Base-by-base conservation (phyloP, 1,140 invertebrate species). In the Drosophila virilis region DNA sequence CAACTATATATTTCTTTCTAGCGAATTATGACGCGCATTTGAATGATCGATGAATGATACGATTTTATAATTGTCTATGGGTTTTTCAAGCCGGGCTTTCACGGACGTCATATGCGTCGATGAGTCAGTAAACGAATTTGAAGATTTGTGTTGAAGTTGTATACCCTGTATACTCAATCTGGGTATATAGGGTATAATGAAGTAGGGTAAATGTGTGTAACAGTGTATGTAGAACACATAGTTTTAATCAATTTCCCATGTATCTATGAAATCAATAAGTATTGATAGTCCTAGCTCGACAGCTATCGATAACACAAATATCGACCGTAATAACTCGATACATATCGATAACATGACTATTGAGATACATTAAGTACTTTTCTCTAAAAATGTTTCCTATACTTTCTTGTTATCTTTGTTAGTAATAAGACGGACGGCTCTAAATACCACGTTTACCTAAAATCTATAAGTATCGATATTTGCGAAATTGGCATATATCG, bases 41-140 rank as follows among this genome's bases (percentile, higher is more conserved):
- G 15, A 55, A 84, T 89, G 84, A 89, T 89, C 80, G 84, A 89
- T 89, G 84, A 89, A 84, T 76, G 77, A 69, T 79, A 59, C 51
- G 65, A 74, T 84, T 77, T 69, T 74, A 62, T 59, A 60, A 74
- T 84, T 74, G 62, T 74, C 50, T 78, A 50, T 13, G n/a, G n/a
- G 68, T 28, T 43, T 48, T 22, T 10, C 22, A 46, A 54, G 45
- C 50, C 22, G 55, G 28, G 17, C 43, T 55, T 55, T 17, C 35
- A 40, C 22, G 48, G 15, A 40, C 60, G 62, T 46, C 57, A 67
- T 43, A 46, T 77, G 62, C 42, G 45, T 32, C 61, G 83, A 82
- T 88, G 82, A 82, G 83, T 86, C 83, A 88, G 76, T 67, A 8
- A 40, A 67, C 37, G 32, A 38, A 17, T 45, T 57, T 8, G 46